phyloP scores from a whole-genome alignment of 2,797 vertebrate species.

The Intellagama lesueurii region DNA sequence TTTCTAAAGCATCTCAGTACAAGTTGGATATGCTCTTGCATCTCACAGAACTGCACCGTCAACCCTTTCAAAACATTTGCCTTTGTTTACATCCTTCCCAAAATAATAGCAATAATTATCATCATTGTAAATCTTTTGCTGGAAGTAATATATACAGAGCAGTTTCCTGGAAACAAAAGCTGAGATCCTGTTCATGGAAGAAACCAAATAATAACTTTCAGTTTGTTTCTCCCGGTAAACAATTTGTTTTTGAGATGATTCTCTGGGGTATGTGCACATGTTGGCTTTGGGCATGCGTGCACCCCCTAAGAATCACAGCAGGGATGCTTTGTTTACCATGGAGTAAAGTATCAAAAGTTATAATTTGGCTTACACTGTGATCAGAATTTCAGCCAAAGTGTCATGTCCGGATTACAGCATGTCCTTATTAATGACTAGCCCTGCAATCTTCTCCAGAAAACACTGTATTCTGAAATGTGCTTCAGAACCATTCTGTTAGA shows the following conservation, averaged over 20 bases:
- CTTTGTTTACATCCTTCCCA: slow-evolving; percentile 35
- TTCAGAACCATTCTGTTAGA: background rate
- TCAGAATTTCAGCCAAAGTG: no score
- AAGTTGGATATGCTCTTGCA: slow-evolving; percentile 55
- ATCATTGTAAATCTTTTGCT: background rate
- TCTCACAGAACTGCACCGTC: slow-evolving; percentile 35
- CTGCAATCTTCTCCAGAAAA: background rate
- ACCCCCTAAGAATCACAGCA: no score
- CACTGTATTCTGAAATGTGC: background rate
- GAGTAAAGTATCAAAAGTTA: no score
- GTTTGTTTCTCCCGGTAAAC: no score
- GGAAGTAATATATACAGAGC: background rate
- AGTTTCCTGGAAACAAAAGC: slow-evolving; percentile 23
- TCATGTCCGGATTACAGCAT: no score
- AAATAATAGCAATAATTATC: slow-evolving; percentile 31
- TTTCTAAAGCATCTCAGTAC: slow-evolving; percentile 65
- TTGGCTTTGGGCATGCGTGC: no score
- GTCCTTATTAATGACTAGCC: background rate
- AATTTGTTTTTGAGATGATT: no score
- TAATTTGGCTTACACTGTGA: no score
- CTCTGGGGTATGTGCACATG: no score
- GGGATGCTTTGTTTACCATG: no score
- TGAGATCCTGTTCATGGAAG: background rate
- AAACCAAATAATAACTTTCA: background rate
- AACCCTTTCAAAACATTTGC: slow-evolving; percentile 47